Conservation (phyloP, 53 echinoderm and acorn worm genomes). For the Astropecten irregularis region DNA sequence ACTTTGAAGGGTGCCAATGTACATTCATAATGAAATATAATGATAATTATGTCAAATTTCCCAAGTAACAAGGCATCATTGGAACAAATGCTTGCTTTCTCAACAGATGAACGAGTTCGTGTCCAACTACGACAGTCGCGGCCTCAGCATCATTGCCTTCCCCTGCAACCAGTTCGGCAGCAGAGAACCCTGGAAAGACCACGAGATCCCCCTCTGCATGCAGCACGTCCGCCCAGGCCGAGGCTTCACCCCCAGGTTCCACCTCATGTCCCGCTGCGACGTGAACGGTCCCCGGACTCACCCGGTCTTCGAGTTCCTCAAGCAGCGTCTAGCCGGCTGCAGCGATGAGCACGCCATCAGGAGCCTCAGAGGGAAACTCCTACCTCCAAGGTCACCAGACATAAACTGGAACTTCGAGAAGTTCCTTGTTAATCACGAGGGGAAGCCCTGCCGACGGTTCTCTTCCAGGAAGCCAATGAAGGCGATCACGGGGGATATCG, state of each 20-base stretch:
- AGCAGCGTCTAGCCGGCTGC: conserved; percentile 57
- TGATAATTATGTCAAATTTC: too few relatives aligned
- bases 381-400: conserved; percentile 29
- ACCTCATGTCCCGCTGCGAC: conserved; percentile 66
- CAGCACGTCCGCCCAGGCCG: conserved; percentile 68
- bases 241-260: conserved; percentile 64
- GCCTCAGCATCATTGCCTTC: conserved; percentile 65
- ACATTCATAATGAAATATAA: too few relatives aligned
- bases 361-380: conserved; percentile 27
- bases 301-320: conserved; percentile 74
- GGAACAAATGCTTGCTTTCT: too few relatives aligned
- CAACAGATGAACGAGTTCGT: conserved; percentile 63
- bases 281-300: conserved; percentile 57
- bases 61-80: too few relatives aligned
- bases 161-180: conserved; percentile 68
- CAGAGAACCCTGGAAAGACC: conserved; percentile 62
- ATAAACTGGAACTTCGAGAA: conserved; percentile 77
- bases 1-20: too few relatives aligned
- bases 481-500: conserved; percentile 40
- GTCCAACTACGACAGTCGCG: conserved; percentile 43
- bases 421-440: conserved; percentile 66
- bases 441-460: conserved; percentile 54
- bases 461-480: conserved; percentile 24
- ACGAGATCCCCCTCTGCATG: conserved; percentile 67
- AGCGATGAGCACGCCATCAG: conserved; percentile 32